phyloP scores from a whole-genome alignment of 2,797 vertebrate species.

The Myioborus miniatus region DNA sequence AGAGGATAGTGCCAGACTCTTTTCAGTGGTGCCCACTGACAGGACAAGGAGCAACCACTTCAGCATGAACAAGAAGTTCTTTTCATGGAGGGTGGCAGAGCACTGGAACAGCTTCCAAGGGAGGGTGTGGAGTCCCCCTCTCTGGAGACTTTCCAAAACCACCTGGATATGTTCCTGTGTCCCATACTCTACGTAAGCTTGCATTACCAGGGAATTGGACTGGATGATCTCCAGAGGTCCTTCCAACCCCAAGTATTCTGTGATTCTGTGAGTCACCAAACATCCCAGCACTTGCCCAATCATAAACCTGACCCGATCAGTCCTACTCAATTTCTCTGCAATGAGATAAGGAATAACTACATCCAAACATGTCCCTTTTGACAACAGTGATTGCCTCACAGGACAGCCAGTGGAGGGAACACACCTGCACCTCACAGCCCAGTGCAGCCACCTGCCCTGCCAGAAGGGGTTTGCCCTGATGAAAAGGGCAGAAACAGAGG shows the following conservation, averaged over 20 bases:
- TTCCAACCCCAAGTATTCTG: neutral
- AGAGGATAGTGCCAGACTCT: neutral
- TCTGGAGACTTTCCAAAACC: neutral
- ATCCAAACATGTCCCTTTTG: neutral
- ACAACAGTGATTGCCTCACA: neutral
- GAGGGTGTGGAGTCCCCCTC: neutral
- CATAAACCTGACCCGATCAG: neutral
- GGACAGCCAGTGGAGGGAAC: neutral
- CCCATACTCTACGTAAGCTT: neutral
- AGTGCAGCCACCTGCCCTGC: neutral
- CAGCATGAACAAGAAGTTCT: neutral
- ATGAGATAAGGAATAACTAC: neutral
- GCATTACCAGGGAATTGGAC: neutral
- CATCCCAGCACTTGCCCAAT: neutral
- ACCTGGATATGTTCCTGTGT: neutral
- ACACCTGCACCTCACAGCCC: neutral
- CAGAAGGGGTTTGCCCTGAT: neutral
- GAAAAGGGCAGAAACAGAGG: neutral
- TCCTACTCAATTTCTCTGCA: neutral
- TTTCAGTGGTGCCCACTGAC: neutral
- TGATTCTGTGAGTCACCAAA: neutral
- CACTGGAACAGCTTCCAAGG: neutral
- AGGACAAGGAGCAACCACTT: neutral
- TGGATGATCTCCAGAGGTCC: neutral
- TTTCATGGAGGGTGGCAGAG: neutral